Conservation (phyloP, 1,140 invertebrate genomes). For the Heliothis virescens region DNA sequence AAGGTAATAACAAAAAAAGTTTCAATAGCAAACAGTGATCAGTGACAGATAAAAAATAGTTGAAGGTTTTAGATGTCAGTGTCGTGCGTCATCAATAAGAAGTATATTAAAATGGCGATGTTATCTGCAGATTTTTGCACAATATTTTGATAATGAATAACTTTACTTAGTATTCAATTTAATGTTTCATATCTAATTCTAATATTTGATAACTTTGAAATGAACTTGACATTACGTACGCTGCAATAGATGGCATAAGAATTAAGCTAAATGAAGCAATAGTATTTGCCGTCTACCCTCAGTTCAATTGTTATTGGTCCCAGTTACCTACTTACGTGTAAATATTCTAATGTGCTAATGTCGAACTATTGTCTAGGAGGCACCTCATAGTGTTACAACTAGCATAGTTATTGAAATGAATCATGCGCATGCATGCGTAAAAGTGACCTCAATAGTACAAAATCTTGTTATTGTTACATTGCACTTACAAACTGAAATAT, state of each 20-base stretch:
- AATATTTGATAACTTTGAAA: constrained; percentile 20
- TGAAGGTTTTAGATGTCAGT: constrained; percentile 33
- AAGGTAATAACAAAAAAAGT: constrained; percentile 20
- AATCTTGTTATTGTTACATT: constrained; percentile 48
- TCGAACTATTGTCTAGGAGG: constrained; percentile 26
- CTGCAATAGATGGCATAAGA: background rate
- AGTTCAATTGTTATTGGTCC: background rate
- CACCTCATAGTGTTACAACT: constrained; percentile 30
- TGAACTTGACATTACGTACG: constrained; percentile 20
- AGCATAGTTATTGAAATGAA: constrained; percentile 49
- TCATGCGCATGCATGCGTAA: constrained; percentile 59
- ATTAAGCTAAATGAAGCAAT: background rate
- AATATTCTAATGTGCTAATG: constrained; percentile 14
- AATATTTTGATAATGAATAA: constrained; percentile 30
- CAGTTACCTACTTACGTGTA: constrained; percentile 27
- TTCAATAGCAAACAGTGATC: constrained; percentile 29
- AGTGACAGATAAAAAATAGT: constrained; percentile 37
- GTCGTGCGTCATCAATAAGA: constrained; percentile 18
- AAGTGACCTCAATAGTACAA: constrained; percentile 57
- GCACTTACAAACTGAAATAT: constrained; percentile 49
- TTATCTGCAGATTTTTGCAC: constrained; percentile 3
- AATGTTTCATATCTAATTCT: constrained; percentile 10
- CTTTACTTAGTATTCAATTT: constrained; percentile 3
- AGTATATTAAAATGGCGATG: background rate
- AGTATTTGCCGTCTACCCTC: background rate